Conservation (phyloP, 2,113 vertebrate genomes). For the Nanger granti region DNA sequence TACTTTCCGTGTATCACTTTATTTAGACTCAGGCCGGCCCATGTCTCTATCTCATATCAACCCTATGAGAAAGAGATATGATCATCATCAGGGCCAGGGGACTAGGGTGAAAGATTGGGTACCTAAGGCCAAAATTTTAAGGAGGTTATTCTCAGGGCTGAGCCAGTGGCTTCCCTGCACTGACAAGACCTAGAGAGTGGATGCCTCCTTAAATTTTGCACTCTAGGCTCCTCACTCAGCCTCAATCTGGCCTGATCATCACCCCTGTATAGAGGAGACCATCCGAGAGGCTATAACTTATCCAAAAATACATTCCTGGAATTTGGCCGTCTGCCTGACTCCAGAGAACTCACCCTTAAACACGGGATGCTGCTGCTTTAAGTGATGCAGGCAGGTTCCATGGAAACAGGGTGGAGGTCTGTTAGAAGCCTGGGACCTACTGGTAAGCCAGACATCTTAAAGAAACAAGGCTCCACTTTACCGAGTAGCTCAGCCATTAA, state of each 20-base stretch:
- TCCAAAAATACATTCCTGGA: not conserved
- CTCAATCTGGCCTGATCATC: not conserved
- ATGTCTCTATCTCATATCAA: not conserved
- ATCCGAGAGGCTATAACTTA: not conserved
- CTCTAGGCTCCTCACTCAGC: not conserved
- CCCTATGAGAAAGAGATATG: not conserved
- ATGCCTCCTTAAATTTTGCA: not conserved
- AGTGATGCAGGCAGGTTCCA: not conserved
- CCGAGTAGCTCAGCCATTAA: not conserved
- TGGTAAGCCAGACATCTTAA: not conserved
- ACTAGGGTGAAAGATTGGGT: not conserved
- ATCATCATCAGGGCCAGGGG: not conserved
- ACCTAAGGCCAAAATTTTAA: not conserved
- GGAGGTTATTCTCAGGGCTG: not conserved
- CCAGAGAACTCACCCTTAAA: not conserved
- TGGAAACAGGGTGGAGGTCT: not conserved
- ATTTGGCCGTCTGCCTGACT: not conserved
- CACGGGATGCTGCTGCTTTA: not conserved
- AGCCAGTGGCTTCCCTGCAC: fast-evolving
- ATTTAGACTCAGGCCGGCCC: not conserved
- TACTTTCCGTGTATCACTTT: not conserved
- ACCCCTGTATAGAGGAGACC: not conserved
- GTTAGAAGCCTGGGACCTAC: not conserved
- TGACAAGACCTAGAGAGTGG: not conserved
- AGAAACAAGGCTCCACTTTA: not conserved